Percentiles rank a stretch among this genome's conserved stretches.
phyloP scores from a whole-genome alignment of 1,140 invertebrate genomes.

The Scaptomyza graminum region DNA sequence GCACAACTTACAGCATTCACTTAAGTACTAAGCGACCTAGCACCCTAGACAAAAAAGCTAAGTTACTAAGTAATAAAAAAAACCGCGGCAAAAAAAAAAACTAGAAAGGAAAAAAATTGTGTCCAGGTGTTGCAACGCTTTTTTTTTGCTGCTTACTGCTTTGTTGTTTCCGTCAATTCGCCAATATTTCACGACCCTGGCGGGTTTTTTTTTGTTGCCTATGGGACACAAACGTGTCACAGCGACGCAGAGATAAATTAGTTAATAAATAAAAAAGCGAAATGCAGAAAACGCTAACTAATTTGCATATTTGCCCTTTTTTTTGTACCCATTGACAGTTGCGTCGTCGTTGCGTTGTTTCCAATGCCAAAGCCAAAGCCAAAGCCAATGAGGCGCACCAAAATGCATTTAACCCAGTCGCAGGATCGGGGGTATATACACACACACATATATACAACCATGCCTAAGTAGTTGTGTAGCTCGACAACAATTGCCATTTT shows the following conservation, averaged over 20 bases:
- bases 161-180: slow-evolving; percentile 36
- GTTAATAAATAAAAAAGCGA: slow-evolving; percentile 76
- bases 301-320: slow-evolving; percentile 81
- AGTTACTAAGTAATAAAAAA: slow-evolving; percentile 6
- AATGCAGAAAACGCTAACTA: slow-evolving; percentile 59
- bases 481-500: slow-evolving; percentile 65
- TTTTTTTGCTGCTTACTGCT: slow-evolving; percentile 33
- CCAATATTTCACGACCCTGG: slow-evolving; percentile 77
- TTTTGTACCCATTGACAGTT: slow-evolving; percentile 58
- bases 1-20: background rate
- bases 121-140: slow-evolving; percentile 76
- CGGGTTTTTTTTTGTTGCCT: slow-evolving; percentile 54
- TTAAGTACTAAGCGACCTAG: slow-evolving; percentile 44
- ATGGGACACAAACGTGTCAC: slow-evolving; percentile 62
- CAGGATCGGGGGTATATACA: background rate
- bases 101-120: too few species aligned
- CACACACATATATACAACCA: background rate
- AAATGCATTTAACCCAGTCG: slow-evolving; percentile 69
- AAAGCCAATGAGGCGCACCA: slow-evolving; percentile 77
- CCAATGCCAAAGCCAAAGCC: slow-evolving; percentile 52
- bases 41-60: background rate
- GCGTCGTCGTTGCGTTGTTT: slow-evolving; percentile 21
- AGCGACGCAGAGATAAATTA: slow-evolving; percentile 77
- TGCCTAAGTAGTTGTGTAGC: slow-evolving; percentile 1
- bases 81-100: slow-evolving; percentile 27